These are phyloP conservation scores for Ameiurus melas DNA, from an alignment of 2,113 vertebrate species.

Conservation along the genomic window DNA sequence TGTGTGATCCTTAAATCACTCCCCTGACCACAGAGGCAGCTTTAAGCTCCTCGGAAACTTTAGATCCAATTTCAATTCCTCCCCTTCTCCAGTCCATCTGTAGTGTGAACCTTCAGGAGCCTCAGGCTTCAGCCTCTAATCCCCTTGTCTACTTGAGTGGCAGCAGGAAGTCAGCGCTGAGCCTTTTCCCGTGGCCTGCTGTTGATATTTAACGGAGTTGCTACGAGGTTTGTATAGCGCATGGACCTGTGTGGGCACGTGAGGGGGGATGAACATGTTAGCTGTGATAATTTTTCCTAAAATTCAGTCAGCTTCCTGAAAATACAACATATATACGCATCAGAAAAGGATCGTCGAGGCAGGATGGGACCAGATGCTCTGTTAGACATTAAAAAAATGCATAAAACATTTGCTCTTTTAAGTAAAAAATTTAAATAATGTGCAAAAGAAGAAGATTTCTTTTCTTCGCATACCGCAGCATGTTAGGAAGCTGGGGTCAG, in stretches of 20 bases:
- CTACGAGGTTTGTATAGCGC: neutral
- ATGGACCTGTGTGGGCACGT: neutral
- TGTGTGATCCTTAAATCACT: neutral
- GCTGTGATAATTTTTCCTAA: neutral
- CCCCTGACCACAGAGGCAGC: constrained; percentile 17
- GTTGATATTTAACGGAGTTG: constrained; percentile 10
- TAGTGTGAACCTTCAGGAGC: constrained; percentile 5
- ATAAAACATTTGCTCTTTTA: neutral
- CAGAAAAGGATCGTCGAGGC: neutral
- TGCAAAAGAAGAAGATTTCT: neutral
- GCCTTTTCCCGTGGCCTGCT: neutral
- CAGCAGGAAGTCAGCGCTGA: neutral
- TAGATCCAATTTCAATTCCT: constrained; percentile 29
- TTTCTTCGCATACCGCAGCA: too few species aligned
- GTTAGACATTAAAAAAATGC: neutral
- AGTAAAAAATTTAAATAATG: neutral
- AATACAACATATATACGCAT: neutral
- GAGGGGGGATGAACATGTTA: neutral
- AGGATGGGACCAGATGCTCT: neutral
- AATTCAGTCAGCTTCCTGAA: neutral
- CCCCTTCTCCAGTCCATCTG: constrained; percentile 7
- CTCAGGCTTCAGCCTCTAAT: constrained; percentile 25
- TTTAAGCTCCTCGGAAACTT: neutral
- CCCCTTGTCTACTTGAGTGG: constrained; percentile 17
- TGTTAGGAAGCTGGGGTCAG: too few species aligned